phyloP scores from a whole-genome alignment of 2,113 vertebrate species.

The Microtus richardsoni region DNA sequence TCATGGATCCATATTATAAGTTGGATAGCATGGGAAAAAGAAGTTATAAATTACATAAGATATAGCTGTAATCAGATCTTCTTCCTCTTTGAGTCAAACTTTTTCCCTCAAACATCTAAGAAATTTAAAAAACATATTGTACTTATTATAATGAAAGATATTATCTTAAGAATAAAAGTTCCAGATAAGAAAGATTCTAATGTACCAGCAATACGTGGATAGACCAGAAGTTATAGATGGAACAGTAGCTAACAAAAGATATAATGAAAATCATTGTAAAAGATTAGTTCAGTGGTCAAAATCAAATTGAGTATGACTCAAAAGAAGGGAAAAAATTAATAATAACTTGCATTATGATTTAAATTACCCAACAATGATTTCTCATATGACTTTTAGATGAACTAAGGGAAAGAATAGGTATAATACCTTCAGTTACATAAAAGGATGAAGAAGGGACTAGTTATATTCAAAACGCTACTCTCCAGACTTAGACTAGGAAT shows the following conservation, averaged over 20 bases:
- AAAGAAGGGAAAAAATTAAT: conserved; percentile 32
- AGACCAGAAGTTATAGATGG: conserved; percentile 27
- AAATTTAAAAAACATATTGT: conserved; percentile 53
- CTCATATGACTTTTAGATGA: conserved; percentile 11
- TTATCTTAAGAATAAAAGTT: conserved; percentile 57
- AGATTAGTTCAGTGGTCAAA: conserved; percentile 46
- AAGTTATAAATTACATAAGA: not conserved
- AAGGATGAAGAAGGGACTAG: not conserved
- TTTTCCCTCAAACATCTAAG: conserved; percentile 21
- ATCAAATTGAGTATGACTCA: conserved; percentile 41
- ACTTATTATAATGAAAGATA: conserved; percentile 45
- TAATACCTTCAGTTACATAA: conserved; percentile 2
- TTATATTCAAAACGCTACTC: not conserved
- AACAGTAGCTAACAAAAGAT: conserved; percentile 7
- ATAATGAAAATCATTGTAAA: conserved; percentile 51
- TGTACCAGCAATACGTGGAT: not conserved
- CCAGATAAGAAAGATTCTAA: conserved; percentile 45
- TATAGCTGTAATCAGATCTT: not conserved
- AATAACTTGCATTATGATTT: conserved; percentile 39
- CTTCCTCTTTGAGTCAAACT: not conserved
- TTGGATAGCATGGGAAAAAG: not conserved
- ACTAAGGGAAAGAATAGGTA: not conserved
- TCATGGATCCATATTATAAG: not conserved
- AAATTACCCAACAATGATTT: conserved; percentile 30
- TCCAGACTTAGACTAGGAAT: not conserved